phyloP scores from a whole-genome alignment of 1,140 invertebrate genomes.

The Bombus sylvicola region DNA sequence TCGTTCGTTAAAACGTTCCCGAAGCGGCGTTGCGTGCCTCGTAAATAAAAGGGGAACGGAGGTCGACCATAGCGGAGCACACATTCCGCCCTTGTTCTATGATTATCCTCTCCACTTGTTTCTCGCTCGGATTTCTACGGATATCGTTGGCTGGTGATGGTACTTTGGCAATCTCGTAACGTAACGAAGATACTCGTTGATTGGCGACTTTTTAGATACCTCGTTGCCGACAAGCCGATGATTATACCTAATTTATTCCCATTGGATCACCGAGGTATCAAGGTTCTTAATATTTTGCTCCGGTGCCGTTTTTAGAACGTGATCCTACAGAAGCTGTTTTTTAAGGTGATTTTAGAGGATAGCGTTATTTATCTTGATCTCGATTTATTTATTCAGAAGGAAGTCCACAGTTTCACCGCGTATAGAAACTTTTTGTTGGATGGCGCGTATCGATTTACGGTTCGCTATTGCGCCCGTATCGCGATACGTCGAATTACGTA shows the following conservation, averaged over 20 bases:
- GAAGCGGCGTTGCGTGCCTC: slow-evolving; percentile 64
- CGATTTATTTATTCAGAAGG: not conserved
- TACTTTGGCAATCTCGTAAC: not conserved
- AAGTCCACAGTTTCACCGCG: not conserved
- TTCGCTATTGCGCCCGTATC: no score
- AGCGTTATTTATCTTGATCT: not conserved
- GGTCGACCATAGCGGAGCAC: slow-evolving; percentile 41
- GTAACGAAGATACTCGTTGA: not conserved
- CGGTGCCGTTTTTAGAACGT: not conserved
- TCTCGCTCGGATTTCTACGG: no score
- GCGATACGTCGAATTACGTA: not conserved
- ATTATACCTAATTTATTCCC: not conserved
- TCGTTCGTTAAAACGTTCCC: slow-evolving; percentile 64
- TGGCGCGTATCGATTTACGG: not conserved
- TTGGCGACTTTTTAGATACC: not conserved
- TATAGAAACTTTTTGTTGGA: not conserved
- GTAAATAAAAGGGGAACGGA: slow-evolving; percentile 63
- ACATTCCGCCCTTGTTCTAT: slow-evolving; percentile 31
- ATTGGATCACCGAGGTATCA: no score
- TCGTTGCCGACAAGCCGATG: not conserved
- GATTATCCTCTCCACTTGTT: slow-evolving; percentile 1
- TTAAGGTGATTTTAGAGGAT: fast-evolving
- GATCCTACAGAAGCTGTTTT: not conserved
- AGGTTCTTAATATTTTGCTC: not conserved
- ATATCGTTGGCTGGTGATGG: not conserved